Base-by-base conservation (phyloP, 2,888 invertebrate species). In the Microctonus brassicae region DNA sequence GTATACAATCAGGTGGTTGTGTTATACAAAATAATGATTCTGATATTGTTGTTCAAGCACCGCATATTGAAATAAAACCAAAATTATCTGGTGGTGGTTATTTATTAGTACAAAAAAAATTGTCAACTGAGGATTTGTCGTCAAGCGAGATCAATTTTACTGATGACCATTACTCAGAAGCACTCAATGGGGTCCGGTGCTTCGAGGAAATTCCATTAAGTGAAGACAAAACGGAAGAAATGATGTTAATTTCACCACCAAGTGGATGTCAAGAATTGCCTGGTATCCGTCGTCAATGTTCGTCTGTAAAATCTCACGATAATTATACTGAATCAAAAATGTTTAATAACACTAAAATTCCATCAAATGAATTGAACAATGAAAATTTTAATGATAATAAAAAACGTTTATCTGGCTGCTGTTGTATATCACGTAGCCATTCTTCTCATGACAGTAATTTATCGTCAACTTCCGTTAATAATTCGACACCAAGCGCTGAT, bases 211-310 rank as follows among this genome's bases (percentile, higher is more conserved):
- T 39, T 22, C 34, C 53, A 13, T 36, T 63, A n/a, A 61, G 7
- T 20, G 42, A 61, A 33, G 47, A 72, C 6, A 52, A 42, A 36
- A 29, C 39, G 7, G 62, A 74, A 0, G 68, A 70, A 47, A 75
- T 73, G 57, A 53, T 73, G 11, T 39, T 78, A 11, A 10, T 75
- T 22, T 52, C 72, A 58, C 80, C 82, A 0, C 86, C 85, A 0
- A 84, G 85, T 62, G 85, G 84, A 0, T 86, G 84, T 61, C 84
- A 84, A 67, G 86, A 86, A 34, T 69, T 87, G 3, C 84, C 87
- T 0, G 85, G 85, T 0, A 82, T 69, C 6, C 76, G 83, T 11
- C 71, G 75, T 1, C 47, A 47, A 47, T 68, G 65, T 33, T 62
- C 62, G 4, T 17, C 26, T 0, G 22, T 47, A 1, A 58, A 68